A percentile compares a stretch with the other conserved stretches of the same genome.
Conservation (phyloP, 2,113 vertebrate species). For the Galbula dea region DNA sequence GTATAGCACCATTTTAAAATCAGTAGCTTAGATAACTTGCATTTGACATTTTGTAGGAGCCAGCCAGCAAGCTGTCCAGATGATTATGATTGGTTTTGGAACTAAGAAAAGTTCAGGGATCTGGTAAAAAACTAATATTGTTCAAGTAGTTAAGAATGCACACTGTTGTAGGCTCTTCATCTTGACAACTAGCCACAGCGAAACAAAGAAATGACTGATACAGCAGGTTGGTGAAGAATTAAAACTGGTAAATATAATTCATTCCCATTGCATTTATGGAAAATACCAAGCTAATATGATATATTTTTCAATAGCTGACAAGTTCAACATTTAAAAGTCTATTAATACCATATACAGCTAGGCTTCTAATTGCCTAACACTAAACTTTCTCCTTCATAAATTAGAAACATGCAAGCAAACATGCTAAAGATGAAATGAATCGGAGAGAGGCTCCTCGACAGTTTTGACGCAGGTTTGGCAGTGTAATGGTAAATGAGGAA, state of each 20-base stretch:
- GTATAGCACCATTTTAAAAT: conserved; percentile 33
- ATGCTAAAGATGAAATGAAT: neutral
- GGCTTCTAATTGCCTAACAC: conserved; percentile 44
- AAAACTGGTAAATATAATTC: neutral
- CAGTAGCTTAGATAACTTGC: conserved; percentile 10
- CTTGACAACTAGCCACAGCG: neutral
- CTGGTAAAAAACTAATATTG: neutral
- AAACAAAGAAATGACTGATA: neutral
- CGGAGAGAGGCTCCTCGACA: neutral
- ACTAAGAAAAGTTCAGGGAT: neutral
- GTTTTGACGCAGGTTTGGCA: neutral
- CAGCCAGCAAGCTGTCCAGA: conserved; percentile 13
- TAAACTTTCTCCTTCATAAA: conserved; percentile 37
- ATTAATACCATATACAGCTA: conserved; percentile 42
- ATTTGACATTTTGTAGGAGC: neutral
- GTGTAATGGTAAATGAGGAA: neutral
- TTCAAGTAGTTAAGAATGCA: neutral
- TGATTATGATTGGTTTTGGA: neutral
- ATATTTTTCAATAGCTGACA: conserved; percentile 9
- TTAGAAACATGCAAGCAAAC: conserved; percentile 33
- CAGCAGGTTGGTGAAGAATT: neutral
- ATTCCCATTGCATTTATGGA: neutral
- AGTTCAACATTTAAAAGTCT: conserved; percentile 22
- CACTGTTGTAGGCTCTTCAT: neutral
- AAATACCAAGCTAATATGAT: conserved; percentile 23